Base-by-base conservation (phyloP, 2,113 vertebrate species). In the Amblyopsis rosae region DNA sequence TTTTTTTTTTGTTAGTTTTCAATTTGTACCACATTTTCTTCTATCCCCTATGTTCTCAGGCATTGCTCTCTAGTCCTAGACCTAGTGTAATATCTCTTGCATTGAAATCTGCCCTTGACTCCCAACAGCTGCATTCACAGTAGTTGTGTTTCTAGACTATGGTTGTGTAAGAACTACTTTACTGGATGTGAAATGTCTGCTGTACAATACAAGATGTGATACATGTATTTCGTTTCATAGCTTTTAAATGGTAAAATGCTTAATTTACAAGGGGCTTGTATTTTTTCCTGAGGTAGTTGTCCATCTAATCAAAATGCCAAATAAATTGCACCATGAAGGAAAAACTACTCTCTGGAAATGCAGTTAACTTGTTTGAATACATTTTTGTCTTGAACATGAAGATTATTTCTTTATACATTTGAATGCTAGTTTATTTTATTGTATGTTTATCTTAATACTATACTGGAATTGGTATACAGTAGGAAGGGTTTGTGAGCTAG, bases 231-330 rank as follows among this genome's bases (percentile, higher is more conserved):
- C 82, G 82, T 93, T 94, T 93, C 78, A 89, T 91, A 90, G 88
- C 89, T 88, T 91, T 91, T 88, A 65, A 69, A 83, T 77, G 73
- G 55, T 76, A 69, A 56, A 67, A 89, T 87, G 91, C 86, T 87
- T 89, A 62, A 79, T 89, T 88, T 67, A 48, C 78, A 81, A 84
- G 88, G 92, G 82, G 74, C 87, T 92, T 93, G 71, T 91, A 73
- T 90, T 88, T 86, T 69, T 78, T 86, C 84, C 70, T 91, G 83
- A 92, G 93, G 86, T 95, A 90, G 93, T 93, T 95, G 93, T 96
- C 92, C 92, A 92, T 96, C 94, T 94, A 94, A 95, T 95, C 90
- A 95, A 95, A 41, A 96, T 94, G 95, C 95, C 95, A 97, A 98
- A 98, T 96, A 98, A 98, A 97, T 83, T 91, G 90, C 93, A 93